Percentiles rank a stretch among this genome's conserved stretches.
phyloP scores from a whole-genome alignment of 2,797 vertebrate genomes.

The Thaleichthys pacificus region DNA sequence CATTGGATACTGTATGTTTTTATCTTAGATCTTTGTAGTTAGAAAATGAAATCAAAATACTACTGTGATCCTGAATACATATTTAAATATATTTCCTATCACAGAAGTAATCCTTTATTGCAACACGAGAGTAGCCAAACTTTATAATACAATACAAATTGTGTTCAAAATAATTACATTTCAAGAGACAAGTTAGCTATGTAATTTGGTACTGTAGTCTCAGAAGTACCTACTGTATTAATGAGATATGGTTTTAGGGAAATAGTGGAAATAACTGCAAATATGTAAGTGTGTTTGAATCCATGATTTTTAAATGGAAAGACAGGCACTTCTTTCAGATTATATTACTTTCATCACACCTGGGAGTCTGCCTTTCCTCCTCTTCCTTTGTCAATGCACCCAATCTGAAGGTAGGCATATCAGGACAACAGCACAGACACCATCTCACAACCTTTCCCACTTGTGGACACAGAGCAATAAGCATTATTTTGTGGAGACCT shows the following conservation, averaged over 20 bases:
- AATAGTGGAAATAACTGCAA: conserved; percentile 1
- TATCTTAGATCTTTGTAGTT: conserved; percentile 27
- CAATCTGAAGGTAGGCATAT: conserved; percentile 68
- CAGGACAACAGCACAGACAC: conserved; percentile 70
- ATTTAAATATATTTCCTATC: conserved; percentile 51
- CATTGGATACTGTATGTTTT: conserved; percentile 15
- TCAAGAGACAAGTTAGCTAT: background rate
- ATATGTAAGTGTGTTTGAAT: background rate
- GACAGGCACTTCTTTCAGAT: conserved; percentile 55
- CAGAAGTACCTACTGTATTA: background rate
- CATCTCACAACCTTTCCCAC: conserved; percentile 72
- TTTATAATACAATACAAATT: conserved; percentile 20
- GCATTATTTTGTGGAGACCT: conserved; percentile 78
- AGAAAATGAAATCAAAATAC: conserved; percentile 30
- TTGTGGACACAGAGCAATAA: conserved; percentile 84
- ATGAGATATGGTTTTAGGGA: too few species aligned
- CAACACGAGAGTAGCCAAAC: conserved; percentile 42
- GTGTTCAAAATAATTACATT: background rate
- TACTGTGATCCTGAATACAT: conserved; percentile 36
- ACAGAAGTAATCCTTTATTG: conserved; percentile 33
- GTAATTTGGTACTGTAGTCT: background rate
- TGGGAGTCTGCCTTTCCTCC: conserved; percentile 73
- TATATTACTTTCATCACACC: conserved; percentile 51
- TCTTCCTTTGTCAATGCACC: conserved; percentile 67
- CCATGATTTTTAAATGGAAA: conserved; percentile 53